Conservation (phyloP, 2,888 invertebrate species). For the Rhimphoctona megacephalus region DNA sequence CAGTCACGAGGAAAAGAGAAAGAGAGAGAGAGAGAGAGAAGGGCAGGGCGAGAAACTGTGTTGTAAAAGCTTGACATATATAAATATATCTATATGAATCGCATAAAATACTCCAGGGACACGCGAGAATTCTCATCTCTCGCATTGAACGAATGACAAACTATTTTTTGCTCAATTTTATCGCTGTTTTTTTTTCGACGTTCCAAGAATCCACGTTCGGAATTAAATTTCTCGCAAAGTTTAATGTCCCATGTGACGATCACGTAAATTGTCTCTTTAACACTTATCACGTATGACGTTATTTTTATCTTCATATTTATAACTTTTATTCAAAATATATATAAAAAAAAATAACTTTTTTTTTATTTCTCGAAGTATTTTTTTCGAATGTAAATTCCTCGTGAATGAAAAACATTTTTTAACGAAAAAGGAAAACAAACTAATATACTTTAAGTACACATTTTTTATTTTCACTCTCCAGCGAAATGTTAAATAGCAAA, state of each 20-base stretch:
- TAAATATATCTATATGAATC: neutral
- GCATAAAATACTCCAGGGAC: slow-evolving; percentile 21
- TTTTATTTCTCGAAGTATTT: neutral
- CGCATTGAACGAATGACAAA: neutral
- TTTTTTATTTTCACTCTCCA: neutral
- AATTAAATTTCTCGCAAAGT: slow-evolving; percentile 20
- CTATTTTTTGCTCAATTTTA: slow-evolving; percentile 26
- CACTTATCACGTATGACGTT: neutral
- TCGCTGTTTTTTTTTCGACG: slow-evolving; percentile 4
- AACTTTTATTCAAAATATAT: neutral
- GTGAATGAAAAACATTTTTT: neutral
- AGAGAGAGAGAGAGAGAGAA: neutral
- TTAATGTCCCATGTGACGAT: neutral
- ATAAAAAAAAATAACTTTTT: neutral
- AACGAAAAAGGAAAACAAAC: neutral
- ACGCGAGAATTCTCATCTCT: slow-evolving; percentile 45
- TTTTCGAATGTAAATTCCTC: neutral
- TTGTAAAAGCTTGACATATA: slow-evolving; percentile 22
- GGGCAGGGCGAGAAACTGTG: neutral
- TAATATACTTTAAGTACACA: neutral
- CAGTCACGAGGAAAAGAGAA: slow-evolving; percentile 8
- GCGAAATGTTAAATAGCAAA: neutral
- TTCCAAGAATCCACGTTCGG: neutral
- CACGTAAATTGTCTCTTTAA: neutral
- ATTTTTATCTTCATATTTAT: neutral